These are phyloP conservation scores for Fregata magnificens DNA, from an alignment of 2,113 vertebrate genomes.

Conservation along the genomic window DNA sequence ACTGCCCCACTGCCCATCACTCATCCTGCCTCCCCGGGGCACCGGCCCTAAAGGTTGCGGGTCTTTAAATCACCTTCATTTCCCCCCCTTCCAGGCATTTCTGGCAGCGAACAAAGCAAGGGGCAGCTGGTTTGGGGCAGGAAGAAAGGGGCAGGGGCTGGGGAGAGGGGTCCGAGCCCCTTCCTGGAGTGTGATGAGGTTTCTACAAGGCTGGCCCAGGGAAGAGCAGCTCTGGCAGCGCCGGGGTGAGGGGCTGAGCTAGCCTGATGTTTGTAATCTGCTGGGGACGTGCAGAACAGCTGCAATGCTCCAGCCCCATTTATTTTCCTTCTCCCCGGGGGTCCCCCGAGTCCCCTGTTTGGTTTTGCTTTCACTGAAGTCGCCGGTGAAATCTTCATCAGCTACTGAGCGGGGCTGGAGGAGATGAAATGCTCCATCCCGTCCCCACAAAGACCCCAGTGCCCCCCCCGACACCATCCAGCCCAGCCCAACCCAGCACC, in stretches of 20 bases:
- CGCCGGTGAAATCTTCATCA: not conserved
- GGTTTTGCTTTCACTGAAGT: not conserved
- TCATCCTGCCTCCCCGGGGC: not conserved
- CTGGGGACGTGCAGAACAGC: not conserved
- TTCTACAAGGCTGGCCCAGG: not conserved
- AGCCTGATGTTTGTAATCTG: not conserved
- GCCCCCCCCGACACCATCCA: not conserved
- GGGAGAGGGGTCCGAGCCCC: not conserved
- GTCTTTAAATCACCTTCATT: not conserved
- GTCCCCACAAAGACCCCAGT: not conserved
- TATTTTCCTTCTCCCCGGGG: not conserved
- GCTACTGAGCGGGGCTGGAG: accelerated
- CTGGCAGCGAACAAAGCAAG: not conserved
- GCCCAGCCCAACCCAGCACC: not conserved
- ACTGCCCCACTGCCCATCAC: not conserved
- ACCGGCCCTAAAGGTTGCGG: not conserved
- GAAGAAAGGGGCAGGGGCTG: not conserved
- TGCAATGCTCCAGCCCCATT: not conserved
- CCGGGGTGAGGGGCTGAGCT: not conserved
- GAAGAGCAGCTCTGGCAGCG: not conserved
- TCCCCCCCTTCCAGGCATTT: not conserved
- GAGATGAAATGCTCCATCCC: not conserved
- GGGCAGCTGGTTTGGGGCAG: not conserved
- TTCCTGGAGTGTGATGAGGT: not conserved
- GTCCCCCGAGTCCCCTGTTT: accelerated